phyloP scores from a whole-genome alignment of 2,888 invertebrate genomes.

The Brachyptera risi region DNA sequence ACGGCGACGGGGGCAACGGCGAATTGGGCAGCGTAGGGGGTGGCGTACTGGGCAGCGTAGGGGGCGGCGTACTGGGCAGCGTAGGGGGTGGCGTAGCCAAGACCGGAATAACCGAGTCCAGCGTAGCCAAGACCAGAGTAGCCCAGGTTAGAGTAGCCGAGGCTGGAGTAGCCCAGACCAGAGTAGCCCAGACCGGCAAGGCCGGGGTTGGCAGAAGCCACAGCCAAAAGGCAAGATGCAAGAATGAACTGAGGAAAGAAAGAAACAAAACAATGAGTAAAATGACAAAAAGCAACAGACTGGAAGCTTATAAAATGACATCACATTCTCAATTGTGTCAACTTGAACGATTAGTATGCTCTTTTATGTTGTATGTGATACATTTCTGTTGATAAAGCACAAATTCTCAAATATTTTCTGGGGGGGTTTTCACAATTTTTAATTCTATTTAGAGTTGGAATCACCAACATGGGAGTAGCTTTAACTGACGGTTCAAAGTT shows the following conservation, averaged over 20 bases:
- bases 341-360: too few relatives aligned
- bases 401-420: too few relatives aligned
- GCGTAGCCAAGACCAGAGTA: slow-evolving; percentile 43
- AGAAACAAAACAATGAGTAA: not conserved
- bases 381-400: too few relatives aligned
- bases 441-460: too few relatives aligned
- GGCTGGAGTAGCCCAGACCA: slow-evolving; percentile 46
- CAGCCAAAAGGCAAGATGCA: slow-evolving; percentile 45
- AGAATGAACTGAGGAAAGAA: slow-evolving; percentile 36
- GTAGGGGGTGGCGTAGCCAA: slow-evolving; percentile 44
- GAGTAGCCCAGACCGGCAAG: slow-evolving; percentile 40
- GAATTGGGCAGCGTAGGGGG: slow-evolving; percentile 20
- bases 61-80: slow-evolving; percentile 37
- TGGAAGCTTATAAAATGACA: too few relatives aligned
- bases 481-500: too few relatives aligned
- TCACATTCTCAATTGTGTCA: too few relatives aligned
- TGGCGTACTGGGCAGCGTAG: slow-evolving; percentile 39
- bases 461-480: too few relatives aligned
- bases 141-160: slow-evolving; percentile 43
- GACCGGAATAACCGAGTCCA: slow-evolving; percentile 46
- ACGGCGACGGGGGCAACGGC: slow-evolving; percentile 21
- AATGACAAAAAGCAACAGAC: not conserved
- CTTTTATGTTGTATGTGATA: too few relatives aligned
- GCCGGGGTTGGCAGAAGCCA: slow-evolving; percentile 48
- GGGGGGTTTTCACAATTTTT: too few relatives aligned